Evolutionary conservation across 2,888 invertebrate genomes (phyloP).

Genomic region (Galerucella pusilla): DNA sequence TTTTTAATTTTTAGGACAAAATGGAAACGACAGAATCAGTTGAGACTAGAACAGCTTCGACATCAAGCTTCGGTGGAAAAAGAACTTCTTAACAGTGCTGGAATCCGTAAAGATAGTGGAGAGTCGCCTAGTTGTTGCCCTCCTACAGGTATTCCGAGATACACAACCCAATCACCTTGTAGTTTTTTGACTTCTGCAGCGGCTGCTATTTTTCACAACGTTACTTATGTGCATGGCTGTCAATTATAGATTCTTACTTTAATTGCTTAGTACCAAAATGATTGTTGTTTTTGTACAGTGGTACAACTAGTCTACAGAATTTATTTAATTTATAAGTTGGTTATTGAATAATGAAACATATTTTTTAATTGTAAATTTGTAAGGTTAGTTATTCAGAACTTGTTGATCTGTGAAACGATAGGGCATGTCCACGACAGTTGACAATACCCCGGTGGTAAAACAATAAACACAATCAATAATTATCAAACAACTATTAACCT

Average conservation of each 20-base stretch:
- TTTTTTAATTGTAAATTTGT: too few species aligned
- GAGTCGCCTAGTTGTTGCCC: slow-evolving; percentile 61
- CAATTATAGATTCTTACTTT: slow-evolving; percentile 68
- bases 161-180: slow-evolving; percentile 66
- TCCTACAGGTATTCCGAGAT: slow-evolving; percentile 55
- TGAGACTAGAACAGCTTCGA: slow-evolving; percentile 85
- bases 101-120: slow-evolving; percentile 51
- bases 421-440: too few species aligned
- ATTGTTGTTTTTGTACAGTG: neutral
- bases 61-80: slow-evolving; percentile 86
- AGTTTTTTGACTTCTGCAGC: slow-evolving; percentile 78
- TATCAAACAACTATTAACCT: too few species aligned
- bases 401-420: too few species aligned
- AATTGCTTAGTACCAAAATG: neutral
- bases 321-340: neutral
- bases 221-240: slow-evolving; percentile 79
- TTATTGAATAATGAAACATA: too few species aligned
- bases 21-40: slow-evolving; percentile 91
- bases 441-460: too few species aligned
- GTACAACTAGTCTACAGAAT: neutral
- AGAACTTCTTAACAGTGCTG: slow-evolving; percentile 66
- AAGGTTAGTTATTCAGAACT: too few species aligned
- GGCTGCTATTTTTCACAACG: slow-evolving; percentile 79
- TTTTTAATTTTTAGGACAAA: slow-evolving; percentile 75
- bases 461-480: too few species aligned